phyloP scores from a whole-genome alignment of 2,888 invertebrate genomes.

The Ceriagrion tenellum region DNA sequence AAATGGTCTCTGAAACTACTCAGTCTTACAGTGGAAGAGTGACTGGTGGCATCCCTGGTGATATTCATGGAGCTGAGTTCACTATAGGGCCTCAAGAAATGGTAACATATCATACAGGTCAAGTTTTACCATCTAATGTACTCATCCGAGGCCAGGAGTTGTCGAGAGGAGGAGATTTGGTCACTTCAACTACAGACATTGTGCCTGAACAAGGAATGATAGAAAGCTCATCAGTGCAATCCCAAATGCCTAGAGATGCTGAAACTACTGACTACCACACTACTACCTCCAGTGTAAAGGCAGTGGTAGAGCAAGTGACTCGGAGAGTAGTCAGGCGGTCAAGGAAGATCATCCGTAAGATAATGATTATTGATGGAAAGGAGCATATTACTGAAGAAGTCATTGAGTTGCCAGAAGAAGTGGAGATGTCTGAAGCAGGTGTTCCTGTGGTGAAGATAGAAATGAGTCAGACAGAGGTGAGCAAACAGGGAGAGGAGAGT shows the following conservation, averaged over 20 bases:
- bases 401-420: slow-evolving; percentile 90
- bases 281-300: slow-evolving; percentile 86
- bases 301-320: slow-evolving; percentile 90
- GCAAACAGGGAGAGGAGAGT: not conserved
- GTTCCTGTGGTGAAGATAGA: slow-evolving; percentile 86
- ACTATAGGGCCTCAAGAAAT: slow-evolving; percentile 82
- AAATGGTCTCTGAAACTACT: slow-evolving; percentile 82
- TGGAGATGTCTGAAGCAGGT: slow-evolving; percentile 86
- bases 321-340: slow-evolving; percentile 87
- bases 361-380: slow-evolving; percentile 90
- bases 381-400: slow-evolving; percentile 91
- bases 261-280: slow-evolving; percentile 78
- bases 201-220: not conserved
- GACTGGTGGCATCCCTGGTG: slow-evolving; percentile 82
- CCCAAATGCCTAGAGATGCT: slow-evolving; percentile 70
- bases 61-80: slow-evolving; percentile 81
- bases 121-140: slow-evolving; percentile 50
- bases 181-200: not conserved
- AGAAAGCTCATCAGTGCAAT: not conserved
- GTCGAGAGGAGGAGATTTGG: not conserved
- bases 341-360: slow-evolving; percentile 86
- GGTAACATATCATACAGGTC: slow-evolving; percentile 79
- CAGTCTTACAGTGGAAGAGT: slow-evolving; percentile 84
- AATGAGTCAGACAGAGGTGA: slow-evolving; percentile 81
- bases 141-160: slow-evolving; percentile 60